These are phyloP conservation scores for Coregonus ussuriensis DNA, from an alignment of 2,797 vertebrate species.

Conservation along the genomic window DNA sequence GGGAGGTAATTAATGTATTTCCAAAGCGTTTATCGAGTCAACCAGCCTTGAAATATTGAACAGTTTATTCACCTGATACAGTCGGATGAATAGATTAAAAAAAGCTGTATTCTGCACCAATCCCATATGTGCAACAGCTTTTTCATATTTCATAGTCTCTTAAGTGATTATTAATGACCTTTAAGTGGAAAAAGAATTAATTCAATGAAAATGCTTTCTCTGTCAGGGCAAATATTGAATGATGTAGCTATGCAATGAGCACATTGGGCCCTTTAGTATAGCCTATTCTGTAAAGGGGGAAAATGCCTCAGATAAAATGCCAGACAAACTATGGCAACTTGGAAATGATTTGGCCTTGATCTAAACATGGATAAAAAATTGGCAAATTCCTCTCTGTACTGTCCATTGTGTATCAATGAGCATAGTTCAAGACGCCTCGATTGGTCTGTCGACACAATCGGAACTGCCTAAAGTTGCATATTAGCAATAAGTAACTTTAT, in stretches of 20 bases:
- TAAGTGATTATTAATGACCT: conserved; percentile 52
- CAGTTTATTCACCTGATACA: conserved; percentile 52
- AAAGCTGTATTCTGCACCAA: conserved; percentile 31
- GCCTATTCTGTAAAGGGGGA: conserved; percentile 13
- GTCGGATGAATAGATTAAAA: conserved; percentile 50
- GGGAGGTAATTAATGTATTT: conserved; percentile 65
- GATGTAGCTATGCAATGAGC: conserved; percentile 27
- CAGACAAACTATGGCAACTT: conserved; percentile 16
- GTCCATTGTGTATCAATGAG: conserved; percentile 11
- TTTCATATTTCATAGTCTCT: conserved; percentile 44
- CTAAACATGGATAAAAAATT: neutral
- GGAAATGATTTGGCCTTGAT: neutral
- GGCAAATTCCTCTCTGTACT: neutral
- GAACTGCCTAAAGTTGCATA: conserved; percentile 28
- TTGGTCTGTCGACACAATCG: conserved; percentile 18
- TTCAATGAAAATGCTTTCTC: conserved; percentile 31
- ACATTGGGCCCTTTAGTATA: conserved; percentile 12
- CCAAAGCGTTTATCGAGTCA: conserved; percentile 52
- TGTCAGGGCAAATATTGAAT: conserved; percentile 24
- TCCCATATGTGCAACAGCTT: conserved; percentile 18
- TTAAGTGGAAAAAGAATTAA: conserved; percentile 32
- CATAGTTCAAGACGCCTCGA: conserved; percentile 21
- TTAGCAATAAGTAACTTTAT: conserved; percentile 17
- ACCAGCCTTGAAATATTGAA: conserved; percentile 67
- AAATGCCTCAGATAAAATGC: conserved; percentile 16